These are phyloP conservation scores for Torymus aiolomorphi DNA, from an alignment of 2,888 invertebrate genomes.

Conservation along the genomic window DNA sequence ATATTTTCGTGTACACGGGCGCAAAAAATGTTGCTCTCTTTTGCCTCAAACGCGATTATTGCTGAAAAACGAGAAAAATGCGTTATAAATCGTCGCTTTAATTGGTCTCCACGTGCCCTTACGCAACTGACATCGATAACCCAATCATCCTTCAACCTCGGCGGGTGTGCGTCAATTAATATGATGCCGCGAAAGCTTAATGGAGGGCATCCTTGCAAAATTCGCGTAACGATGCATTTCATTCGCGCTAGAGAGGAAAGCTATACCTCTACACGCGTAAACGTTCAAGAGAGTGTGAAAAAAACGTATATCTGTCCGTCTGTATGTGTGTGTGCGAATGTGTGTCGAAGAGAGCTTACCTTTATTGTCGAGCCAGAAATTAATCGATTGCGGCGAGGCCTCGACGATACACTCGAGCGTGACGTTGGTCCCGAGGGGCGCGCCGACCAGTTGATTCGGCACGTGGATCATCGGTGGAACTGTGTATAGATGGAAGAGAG, in stretches of 20 bases:
- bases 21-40: no score
- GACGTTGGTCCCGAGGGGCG: slow-evolving; percentile 90
- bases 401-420: slow-evolving; percentile 92
- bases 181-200: background rate
- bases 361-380: slow-evolving; percentile 92
- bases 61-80: no score
- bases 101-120: no score
- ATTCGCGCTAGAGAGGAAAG: background rate
- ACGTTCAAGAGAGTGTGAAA: no score
- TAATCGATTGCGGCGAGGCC: slow-evolving; percentile 92
- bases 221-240: slow-evolving; percentile 36
- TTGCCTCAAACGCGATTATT: no score
- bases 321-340: no score
- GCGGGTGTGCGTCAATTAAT: slow-evolving; percentile 10
- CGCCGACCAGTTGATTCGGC: slow-evolving; percentile 93
- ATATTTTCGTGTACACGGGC: no score
- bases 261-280: background rate
- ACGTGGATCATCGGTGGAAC: slow-evolving; percentile 95
- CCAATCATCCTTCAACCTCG: no score
- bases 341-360: slow-evolving; percentile 78
- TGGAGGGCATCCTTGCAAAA: slow-evolving; percentile 12
- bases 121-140: no score
- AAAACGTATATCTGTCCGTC: background rate
- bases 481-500: slow-evolving; percentile 67
- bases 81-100: no score